Evolutionary conservation across 2,797 vertebrate genomes (phyloP), one percentile per base, ranked within the genome.

Genomic region (Megaceryle alcyon): DNA sequence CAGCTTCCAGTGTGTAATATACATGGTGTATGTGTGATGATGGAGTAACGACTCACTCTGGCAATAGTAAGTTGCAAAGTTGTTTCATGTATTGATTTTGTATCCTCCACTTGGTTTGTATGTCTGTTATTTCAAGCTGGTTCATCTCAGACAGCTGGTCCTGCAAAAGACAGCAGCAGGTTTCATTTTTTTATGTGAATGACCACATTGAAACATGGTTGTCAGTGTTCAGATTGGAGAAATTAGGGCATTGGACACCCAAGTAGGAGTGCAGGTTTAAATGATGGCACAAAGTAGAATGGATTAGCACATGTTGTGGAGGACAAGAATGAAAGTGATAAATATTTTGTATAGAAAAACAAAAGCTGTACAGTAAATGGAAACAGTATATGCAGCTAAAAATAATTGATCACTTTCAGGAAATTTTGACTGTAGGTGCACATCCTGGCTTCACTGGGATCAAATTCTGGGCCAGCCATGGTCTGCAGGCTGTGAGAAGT

Each of bases 21-120:
- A 41, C 49, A 2, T 3, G 4, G n/a, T 7, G 28, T 25, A 3
- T 0, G 0, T 13, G 39, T 28, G 25, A 41, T 20, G 46, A 6
- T 57, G 54, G 49, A 51, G n/a, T 31, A 13, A 61, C 22, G 51
- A 21, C 37, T 43, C 22, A 2, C 10, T 37, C 46, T 7, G 44
- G 84, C 75, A 76, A 26, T 1, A n/a, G 23, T 10, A n/a, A 51
- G 18, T 41, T 29, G 61, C 1, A 5, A 21, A 89, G 57, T 54
- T 2, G 10, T 10, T 72, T 31, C 82, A 22, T 46, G 2, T 29
- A 9, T 46, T 82, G 54, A 37, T 22, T 65, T 79, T 43, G 4
- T 49, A 56, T 71, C 80, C 29, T 92, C 21, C n/a, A 68, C 19
- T 71, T 73, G 73, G 18, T 28, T 71, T 63, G 14, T 4, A 0